Base-by-base conservation (phyloP, 2,797 vertebrate genomes). In the Falco cherrug region DNA sequence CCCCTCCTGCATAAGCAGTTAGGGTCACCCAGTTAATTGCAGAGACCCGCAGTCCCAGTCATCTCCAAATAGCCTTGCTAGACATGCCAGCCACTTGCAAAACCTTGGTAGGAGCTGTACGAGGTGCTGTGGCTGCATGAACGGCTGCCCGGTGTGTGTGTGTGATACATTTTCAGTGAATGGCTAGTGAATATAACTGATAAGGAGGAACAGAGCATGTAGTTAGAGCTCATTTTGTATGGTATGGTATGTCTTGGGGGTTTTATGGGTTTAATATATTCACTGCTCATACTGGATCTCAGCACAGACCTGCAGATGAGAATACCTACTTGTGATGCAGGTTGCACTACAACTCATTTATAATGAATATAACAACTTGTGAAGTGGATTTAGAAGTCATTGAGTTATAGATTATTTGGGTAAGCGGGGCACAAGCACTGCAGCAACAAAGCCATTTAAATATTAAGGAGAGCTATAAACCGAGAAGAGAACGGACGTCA, bases 341-440 rank as follows among this genome's bases (percentile, higher is more conserved):
- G 92, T 93, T 84, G 89, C 79, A 43, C 93, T 90, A 87, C 79
- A 87, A 88, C 61, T 96, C 94, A 92, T 96, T 95, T 88, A 95
- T 89, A 97, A 95, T 97, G 92, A 97, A 93, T 92, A 90, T 90
- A 93, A 94, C 94, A 91, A 87, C 90, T 93, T 87, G 84, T 92
- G 92, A 97, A 95, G 95, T 95, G 94, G 90, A 96, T 94, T 97
- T 96, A 96, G 91, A 97, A 96, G 92, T 95, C 95, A 95, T 93
- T 94, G 93, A 93, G 93, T 84, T 96, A 96, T 89, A 96, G 96
- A 97, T 96, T 96, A 96, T 96, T 95, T 96, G 89, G 93, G 92
- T 97, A 97, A 97, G 96, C 25, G 37, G 61, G 69, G 76, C 85
- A 89, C 89, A 96, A 87, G 94, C 78, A 79, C 82, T 89, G 90